Percentiles rank a stretch among this genome's conserved stretches.
phyloP scores from a whole-genome alignment of 2,797 vertebrate species.

The Rhinophrynus dorsalis region DNA sequence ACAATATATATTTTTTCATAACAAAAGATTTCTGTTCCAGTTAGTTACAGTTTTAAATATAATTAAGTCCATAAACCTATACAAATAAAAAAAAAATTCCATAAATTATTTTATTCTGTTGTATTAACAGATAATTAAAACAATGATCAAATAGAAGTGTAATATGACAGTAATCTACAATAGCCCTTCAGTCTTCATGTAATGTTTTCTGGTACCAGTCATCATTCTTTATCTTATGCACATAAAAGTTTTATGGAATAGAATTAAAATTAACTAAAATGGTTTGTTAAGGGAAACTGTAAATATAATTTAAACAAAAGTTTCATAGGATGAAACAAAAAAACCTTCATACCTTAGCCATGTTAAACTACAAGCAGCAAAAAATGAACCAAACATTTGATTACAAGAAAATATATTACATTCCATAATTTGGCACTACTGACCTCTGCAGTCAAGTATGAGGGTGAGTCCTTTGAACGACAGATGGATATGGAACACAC shows the following conservation, averaged over 20 bases:
- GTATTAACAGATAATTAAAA: background rate
- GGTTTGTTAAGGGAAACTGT: background rate
- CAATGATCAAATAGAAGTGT: background rate
- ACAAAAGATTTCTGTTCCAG: too few relatives aligned
- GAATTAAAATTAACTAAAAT: background rate
- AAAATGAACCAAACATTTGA: background rate
- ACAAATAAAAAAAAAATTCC: background rate
- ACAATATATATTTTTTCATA: too few relatives aligned
- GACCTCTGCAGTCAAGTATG: background rate
- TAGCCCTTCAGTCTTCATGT: too few relatives aligned
- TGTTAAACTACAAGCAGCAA: background rate
- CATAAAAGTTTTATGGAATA: background rate
- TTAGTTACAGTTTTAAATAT: too few relatives aligned
- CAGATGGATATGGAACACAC: too few relatives aligned
- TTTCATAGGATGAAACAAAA: background rate
- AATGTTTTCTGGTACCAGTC: background rate
- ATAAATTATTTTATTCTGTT: background rate
- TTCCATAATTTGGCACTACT: slow-evolving; percentile 6
- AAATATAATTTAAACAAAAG: background rate
- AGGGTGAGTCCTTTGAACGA: too few relatives aligned
- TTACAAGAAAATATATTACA: background rate
- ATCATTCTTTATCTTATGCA: background rate
- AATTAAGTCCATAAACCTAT: too few relatives aligned
- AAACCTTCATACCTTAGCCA: background rate
- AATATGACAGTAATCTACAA: background rate